These are phyloP conservation scores for Reinhardtius hippoglossoides DNA, from an alignment of 2,113 vertebrate genomes.

Conservation along the genomic window DNA sequence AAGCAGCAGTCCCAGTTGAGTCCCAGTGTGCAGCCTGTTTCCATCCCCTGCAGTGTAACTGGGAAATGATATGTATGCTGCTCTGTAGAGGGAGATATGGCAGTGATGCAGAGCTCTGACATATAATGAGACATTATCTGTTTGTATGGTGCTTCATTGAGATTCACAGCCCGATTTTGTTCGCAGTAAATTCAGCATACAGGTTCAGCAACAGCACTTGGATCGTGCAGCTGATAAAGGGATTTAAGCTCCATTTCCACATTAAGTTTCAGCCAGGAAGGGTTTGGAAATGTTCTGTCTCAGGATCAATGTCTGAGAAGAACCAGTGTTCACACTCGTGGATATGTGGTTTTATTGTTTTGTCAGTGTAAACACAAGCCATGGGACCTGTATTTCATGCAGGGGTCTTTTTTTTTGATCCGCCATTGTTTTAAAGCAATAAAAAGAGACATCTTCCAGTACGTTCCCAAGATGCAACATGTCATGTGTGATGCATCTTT, in stretches of 20 bases:
- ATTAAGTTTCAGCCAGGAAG: not conserved
- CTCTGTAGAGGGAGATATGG: conserved; percentile 9
- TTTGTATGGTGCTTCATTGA: not conserved
- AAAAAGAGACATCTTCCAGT: not conserved
- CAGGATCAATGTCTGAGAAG: not conserved
- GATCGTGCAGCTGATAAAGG: not conserved
- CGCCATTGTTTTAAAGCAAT: conserved; percentile 1
- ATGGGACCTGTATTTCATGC: not conserved
- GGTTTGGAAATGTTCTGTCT: not conserved
- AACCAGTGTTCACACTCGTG: not conserved
- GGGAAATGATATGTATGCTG: conserved; percentile 16
- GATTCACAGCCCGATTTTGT: not conserved
- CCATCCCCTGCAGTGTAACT: conserved; percentile 32
- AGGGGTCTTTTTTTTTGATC: not conserved
- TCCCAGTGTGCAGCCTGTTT: conserved; percentile 40
- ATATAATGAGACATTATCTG: conserved; percentile 31
- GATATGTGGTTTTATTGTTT: not conserved
- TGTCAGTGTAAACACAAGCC: conserved; percentile 16
- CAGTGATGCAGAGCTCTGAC: conserved; percentile 6
- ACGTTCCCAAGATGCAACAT: conserved; percentile 4
- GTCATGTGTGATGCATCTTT: conserved; percentile 4
- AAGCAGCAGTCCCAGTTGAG: conserved; percentile 45
- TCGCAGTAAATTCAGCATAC: conserved; percentile 10
- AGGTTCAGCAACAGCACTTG: not conserved
- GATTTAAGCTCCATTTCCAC: not conserved